phyloP scores from a whole-genome alignment of 2,113 vertebrate species.

The Montifringilla adamsi region DNA sequence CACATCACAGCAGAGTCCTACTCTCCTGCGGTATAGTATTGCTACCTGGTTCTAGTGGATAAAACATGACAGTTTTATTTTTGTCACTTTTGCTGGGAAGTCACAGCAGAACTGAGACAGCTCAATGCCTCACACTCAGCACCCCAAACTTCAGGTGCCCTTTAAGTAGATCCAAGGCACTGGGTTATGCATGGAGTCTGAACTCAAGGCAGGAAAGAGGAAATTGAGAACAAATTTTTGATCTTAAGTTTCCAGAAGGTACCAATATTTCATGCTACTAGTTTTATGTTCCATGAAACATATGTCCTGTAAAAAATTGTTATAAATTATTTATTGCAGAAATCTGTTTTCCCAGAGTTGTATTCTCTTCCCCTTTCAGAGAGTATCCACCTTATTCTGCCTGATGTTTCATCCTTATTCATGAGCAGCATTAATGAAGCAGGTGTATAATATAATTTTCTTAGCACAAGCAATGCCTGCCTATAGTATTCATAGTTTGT shows the following conservation, averaged over 20 bases:
- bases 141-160: not conserved
- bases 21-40: fast-evolving
- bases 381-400: not conserved
- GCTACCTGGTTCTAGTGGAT: not conserved
- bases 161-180: not conserved
- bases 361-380: not conserved
- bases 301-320: not conserved
- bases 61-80: not conserved
- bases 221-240: not conserved
- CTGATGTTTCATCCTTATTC: not conserved
- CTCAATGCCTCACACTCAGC: not conserved
- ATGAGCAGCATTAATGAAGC: not conserved
- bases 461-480: not conserved
- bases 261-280: not conserved
- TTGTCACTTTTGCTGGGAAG: not conserved
- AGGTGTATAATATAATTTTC: not conserved
- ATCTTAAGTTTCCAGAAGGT: not conserved
- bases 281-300: not conserved
- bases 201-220: not conserved
- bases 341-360: not conserved
- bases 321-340: not conserved
- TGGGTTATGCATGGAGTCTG: not conserved
- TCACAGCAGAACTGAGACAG: not conserved
- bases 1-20: not conserved
- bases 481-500: not conserved